Evolutionary conservation across 2,888 invertebrate genomes (phyloP), one percentile per base, ranked within the genome.

Genomic region (Liposcelis brunnea): DNA sequence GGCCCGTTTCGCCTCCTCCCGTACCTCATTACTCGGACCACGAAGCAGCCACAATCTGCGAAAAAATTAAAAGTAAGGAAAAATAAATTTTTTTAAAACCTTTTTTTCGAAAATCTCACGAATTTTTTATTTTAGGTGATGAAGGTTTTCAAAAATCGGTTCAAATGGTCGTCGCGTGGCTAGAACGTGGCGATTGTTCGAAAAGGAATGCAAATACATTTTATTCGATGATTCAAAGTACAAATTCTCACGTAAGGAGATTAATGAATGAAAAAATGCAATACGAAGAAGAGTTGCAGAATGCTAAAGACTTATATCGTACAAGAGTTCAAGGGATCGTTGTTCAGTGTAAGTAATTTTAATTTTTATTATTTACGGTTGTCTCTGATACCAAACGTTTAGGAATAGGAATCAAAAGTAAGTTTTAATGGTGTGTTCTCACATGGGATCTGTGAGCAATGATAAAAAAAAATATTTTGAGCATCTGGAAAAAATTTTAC

Each of bases 221-320:
- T 65, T 94, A 94, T 63, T 84, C 90, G 6, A 89, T 94, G 89
- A 85, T 94, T 49, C 93, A 94, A 66, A 85, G 86, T 19, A 87
- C 89, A 1, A 91, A 94, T 65, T 82, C 90, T 0, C 93, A 94
- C 58, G 83, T 93, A 6, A 73, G 93, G 10, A 72, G 91, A 43
- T 66, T 94, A 35, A 73, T 85, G 43, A 76, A 70, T 52, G 93
- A 94, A 59, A 93, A 91, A 65, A 72, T 76, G 49, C 77, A 80
- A 50, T 78, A 80, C 54, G 91, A 93, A 61, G 90, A 91, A 51
- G 93, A 94, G 59, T 65, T 93, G 44, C 77, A 79, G 48, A 80
- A 80, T 55, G 85, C 86, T 46, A 84, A 78, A 58, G 86, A 90
- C 55, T 73, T 80, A 53, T 78, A 86, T 64, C 80, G 83, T 58